A percentile compares a stretch with the other conserved stretches of the same genome.
Conservation (phyloP, 2,797 vertebrate species). For the Centropyge bicolor region DNA sequence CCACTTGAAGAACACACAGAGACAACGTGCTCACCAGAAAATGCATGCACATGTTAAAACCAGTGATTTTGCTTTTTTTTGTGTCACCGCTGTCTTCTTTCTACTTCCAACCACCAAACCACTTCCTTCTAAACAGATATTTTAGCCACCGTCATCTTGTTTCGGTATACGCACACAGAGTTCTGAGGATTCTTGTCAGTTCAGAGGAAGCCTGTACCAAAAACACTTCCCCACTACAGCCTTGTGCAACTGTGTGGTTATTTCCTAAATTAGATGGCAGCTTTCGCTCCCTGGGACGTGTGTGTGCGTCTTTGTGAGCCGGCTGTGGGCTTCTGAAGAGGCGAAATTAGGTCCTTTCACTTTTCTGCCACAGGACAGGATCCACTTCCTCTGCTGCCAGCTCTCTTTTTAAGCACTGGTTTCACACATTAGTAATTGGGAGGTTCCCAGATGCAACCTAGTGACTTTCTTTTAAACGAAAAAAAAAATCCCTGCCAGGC, state of each 20-base stretch:
- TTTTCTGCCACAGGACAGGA: slow-evolving; percentile 33
- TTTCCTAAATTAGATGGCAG: slow-evolving; percentile 57
- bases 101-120: slow-evolving; percentile 62
- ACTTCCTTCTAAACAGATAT: slow-evolving; percentile 60
- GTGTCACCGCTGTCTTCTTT: slow-evolving; percentile 25
- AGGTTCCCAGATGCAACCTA: neutral
- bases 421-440: neutral
- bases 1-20: neutral
- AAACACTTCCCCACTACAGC: slow-evolving; percentile 24
- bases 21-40: neutral
- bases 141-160: slow-evolving; percentile 30
- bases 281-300: slow-evolving; percentile 26
- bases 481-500: neutral
- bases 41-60: slow-evolving; percentile 22
- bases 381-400: slow-evolving; percentile 1
- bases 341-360: slow-evolving; percentile 42
- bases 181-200: slow-evolving; percentile 47
- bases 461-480: neutral
- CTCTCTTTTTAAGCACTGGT: neutral
- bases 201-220: slow-evolving; percentile 52
- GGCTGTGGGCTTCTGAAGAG: slow-evolving; percentile 49
- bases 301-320: slow-evolving; percentile 35
- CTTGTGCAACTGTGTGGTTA: slow-evolving; percentile 55
- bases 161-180: slow-evolving; percentile 5
- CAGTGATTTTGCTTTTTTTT: slow-evolving; percentile 23